phyloP scores from a whole-genome alignment of 2,113 vertebrate genomes.

The Campylomormyrus numenius region DNA sequence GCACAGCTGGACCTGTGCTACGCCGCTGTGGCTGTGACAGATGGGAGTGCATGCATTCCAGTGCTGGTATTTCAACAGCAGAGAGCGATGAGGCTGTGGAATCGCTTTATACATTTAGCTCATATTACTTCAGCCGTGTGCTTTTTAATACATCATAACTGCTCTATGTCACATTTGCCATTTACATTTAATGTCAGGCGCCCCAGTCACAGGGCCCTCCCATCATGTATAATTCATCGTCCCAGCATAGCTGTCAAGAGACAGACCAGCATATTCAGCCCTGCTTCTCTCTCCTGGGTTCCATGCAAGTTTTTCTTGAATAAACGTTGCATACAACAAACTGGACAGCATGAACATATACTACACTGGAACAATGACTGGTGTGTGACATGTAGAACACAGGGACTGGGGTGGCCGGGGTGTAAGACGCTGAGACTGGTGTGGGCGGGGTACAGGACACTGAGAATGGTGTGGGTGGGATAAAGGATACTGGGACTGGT shows the following conservation, averaged over 20 bases:
- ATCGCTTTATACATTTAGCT: conserved; percentile 36
- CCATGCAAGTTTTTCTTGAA: neutral
- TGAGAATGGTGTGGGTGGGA: neutral
- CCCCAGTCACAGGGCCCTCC: conserved; percentile 28
- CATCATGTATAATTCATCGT: conserved; percentile 39
- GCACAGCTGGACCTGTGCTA: neutral
- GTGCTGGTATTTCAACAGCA: neutral
- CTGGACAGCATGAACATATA: neutral
- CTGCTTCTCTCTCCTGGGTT: neutral
- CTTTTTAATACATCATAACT: conserved; percentile 43
- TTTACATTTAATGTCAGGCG: conserved; percentile 45
- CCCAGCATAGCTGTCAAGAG: conserved; percentile 18
- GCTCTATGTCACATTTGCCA: conserved; percentile 44
- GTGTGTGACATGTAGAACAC: neutral
- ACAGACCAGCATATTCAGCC: neutral
- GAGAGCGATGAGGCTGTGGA: neutral
- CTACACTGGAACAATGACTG: neutral
- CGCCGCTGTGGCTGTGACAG: neutral
- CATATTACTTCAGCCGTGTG: conserved; percentile 28
- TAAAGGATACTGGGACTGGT: neutral
- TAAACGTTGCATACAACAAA: neutral
- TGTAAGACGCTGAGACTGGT: neutral
- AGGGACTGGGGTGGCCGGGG: neutral
- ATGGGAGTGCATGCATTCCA: neutral
- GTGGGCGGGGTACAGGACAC: neutral